These are phyloP conservation scores for Iphiclides podalirius DNA, from an alignment of 2,888 invertebrate genomes.

Conservation along the genomic window DNA sequence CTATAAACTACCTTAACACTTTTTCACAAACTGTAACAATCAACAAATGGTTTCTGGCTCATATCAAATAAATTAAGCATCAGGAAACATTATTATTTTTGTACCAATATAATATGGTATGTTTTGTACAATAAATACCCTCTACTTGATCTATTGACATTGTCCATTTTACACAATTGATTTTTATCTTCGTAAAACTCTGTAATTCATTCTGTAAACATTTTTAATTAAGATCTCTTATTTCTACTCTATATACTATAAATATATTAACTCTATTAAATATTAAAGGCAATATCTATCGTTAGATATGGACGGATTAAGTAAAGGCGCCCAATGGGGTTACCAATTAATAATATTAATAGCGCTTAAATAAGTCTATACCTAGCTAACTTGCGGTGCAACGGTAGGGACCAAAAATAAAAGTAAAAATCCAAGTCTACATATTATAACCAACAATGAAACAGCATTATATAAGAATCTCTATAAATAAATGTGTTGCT, in stretches of 20 bases:
- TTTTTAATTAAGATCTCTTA: slow-evolving; percentile 66
- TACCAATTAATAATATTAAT: slow-evolving; percentile 75
- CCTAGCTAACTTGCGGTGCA: slow-evolving; percentile 59
- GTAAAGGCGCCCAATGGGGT: slow-evolving; percentile 77
- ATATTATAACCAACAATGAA: slow-evolving; percentile 69
- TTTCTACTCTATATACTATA: slow-evolving; percentile 69
- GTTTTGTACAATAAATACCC: slow-evolving; percentile 18
- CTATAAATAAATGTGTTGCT: slow-evolving; percentile 71
- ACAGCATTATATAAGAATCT: slow-evolving; percentile 66
- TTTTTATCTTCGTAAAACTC: slow-evolving; percentile 60
- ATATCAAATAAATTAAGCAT: slow-evolving; percentile 40
- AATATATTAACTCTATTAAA: slow-evolving; percentile 80
- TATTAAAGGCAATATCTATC: slow-evolving; percentile 80
- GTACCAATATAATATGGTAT: slow-evolving; percentile 9
- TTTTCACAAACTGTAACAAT: slow-evolving; percentile 56
- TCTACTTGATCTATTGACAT: slow-evolving; percentile 36
- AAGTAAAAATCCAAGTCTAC: slow-evolving; percentile 45
- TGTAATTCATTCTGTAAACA: slow-evolving; percentile 66
- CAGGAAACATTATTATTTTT: slow-evolving; percentile 1
- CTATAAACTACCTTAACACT: slow-evolving; percentile 35
- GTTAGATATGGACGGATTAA: slow-evolving; percentile 79
- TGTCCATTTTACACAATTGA: slow-evolving; percentile 33
- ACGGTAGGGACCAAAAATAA: slow-evolving; percentile 54
- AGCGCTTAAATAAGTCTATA: slow-evolving; percentile 58
- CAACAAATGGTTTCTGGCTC: slow-evolving; percentile 43